Percentiles rank a stretch among this genome's conserved stretches.
Conservation (phyloP, 2,797 vertebrate genomes). For the Eulemur rubriventer region DNA sequence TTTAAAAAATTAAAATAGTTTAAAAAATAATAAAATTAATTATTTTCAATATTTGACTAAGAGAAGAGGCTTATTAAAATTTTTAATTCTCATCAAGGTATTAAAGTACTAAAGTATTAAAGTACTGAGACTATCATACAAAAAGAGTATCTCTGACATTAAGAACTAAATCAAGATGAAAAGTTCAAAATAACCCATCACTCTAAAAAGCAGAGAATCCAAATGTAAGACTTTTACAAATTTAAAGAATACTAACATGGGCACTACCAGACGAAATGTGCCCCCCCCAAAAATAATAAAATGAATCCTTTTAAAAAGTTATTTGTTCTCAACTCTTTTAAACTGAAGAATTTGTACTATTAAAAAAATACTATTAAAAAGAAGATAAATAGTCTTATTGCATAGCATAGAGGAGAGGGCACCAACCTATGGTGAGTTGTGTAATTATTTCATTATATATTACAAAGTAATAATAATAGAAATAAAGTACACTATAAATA, state of each 20-base stretch:
- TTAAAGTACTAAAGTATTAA: neutral
- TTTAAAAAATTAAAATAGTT: neutral
- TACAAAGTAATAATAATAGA: too few relatives aligned
- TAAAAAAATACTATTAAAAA: neutral
- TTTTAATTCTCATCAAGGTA: neutral
- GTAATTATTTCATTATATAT: too few relatives aligned
- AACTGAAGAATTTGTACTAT: neutral
- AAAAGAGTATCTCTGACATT: neutral
- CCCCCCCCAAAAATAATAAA: neutral
- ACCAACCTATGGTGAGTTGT: too few relatives aligned
- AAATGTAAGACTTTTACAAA: neutral
- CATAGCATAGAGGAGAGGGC: neutral
- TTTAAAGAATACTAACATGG: neutral
- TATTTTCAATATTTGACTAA: conserved; percentile 4
- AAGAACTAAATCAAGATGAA: conserved; percentile 30
- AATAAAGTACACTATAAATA: too few relatives aligned
- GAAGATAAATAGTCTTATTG: neutral
- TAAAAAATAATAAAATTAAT: neutral
- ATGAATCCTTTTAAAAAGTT: neutral
- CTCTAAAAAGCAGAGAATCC: neutral
- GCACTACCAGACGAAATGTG: neutral
- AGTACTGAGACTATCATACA: neutral
- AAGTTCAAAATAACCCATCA: conserved; percentile 21
- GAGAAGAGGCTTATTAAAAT: neutral
- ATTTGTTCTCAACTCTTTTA: neutral